Evolutionary conservation across 2,113 vertebrate genomes (phyloP), one percentile per base, ranked within the genome.

Genomic region (Carassius gibelio): DNA sequence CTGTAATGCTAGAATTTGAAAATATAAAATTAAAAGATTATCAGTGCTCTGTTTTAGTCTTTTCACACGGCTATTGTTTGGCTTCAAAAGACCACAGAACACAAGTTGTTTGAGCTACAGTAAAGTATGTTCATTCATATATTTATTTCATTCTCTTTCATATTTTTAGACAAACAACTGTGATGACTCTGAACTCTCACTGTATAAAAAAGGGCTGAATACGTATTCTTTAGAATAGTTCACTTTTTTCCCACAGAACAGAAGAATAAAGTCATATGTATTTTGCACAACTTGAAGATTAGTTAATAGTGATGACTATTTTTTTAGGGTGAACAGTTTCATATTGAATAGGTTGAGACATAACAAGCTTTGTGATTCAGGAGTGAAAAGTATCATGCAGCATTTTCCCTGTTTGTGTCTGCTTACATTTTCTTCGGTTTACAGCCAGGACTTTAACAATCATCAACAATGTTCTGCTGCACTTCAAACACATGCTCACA

Each of bases 361-460:
- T 48, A 15, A 13, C 1, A 75, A 75, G 11, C n/a, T 7, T 45
- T 50, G n/a, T 15, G 38, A 50, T 50, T 75, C 71, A 75, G 26
- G 71, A 13, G 11, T 38, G 23, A 26, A n/a, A n/a, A 8, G 1
- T 48, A 75, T 48, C 21, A 21, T 23, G 38, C 10, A 11, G 19
- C 0, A 5, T 72, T 72, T 74, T 5, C 68, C 42, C 50, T 3
- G 52, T 59, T 30, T 36, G 11, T 64, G 11, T 5, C 23, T 59
- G 36, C 52, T 83, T 75, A 74, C 71, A 26, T 83, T 83, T 48
- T 52, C 30, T 83, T 59, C 57, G 61, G 52, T 83, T 83, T 83
- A 83, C 57, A 61, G 36, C 52, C 69, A 74, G 23, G 69, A 80
- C n/a, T 64, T 80, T 45, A 48, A 80, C 36, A 64, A 19, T 80